Percentiles rank a stretch among this genome's conserved stretches.
Evolutionary conservation across 1,140 invertebrate species (phyloP).

Genomic region (Pollicipes pollicipes): DNA sequence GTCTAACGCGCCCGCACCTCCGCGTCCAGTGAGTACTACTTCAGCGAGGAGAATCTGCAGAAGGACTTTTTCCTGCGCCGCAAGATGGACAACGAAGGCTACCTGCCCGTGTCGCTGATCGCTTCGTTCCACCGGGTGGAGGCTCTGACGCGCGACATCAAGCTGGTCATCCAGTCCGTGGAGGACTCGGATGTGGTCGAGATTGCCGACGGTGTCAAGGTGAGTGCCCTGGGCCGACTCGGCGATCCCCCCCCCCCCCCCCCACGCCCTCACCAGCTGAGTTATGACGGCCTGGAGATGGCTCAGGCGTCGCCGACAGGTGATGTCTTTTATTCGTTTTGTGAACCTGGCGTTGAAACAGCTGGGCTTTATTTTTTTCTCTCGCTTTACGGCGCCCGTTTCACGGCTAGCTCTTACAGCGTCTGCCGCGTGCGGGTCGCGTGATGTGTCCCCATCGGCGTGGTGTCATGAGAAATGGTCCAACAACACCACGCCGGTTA

Average conservation of each 20-base stretch:
- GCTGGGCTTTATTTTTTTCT: too few relatives aligned
- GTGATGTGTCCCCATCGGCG: too few relatives aligned
- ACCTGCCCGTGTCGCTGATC: slow-evolving; percentile 76
- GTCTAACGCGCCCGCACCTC: too few relatives aligned
- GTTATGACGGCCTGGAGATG: neutral
- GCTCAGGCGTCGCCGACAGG: too few relatives aligned
- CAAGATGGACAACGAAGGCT: slow-evolving; percentile 90
- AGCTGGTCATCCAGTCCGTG: slow-evolving; percentile 62
- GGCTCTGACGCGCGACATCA: slow-evolving; percentile 63
- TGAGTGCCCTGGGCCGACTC: slow-evolving; percentile 22
- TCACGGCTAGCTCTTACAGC: too few relatives aligned
- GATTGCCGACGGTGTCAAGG: slow-evolving; percentile 54
- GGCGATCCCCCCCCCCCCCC: too few relatives aligned
- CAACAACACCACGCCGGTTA: too few relatives aligned
- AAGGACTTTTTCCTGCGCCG: slow-evolving; percentile 89
- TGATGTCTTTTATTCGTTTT: too few relatives aligned
- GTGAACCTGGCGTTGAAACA: too few relatives aligned
- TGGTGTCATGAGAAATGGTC: too few relatives aligned
- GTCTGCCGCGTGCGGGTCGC: too few relatives aligned
- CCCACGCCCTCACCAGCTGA: neutral
- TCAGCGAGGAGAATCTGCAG: slow-evolving; percentile 88
- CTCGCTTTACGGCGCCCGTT: too few relatives aligned
- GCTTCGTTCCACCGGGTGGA: slow-evolving; percentile 89
- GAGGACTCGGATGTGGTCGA: slow-evolving; percentile 63
- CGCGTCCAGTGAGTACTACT: slow-evolving; percentile 88